Percentiles rank a stretch among this genome's conserved stretches.
Conservation (phyloP, 2,113 vertebrate species). For the Xiphias gladius region DNA sequence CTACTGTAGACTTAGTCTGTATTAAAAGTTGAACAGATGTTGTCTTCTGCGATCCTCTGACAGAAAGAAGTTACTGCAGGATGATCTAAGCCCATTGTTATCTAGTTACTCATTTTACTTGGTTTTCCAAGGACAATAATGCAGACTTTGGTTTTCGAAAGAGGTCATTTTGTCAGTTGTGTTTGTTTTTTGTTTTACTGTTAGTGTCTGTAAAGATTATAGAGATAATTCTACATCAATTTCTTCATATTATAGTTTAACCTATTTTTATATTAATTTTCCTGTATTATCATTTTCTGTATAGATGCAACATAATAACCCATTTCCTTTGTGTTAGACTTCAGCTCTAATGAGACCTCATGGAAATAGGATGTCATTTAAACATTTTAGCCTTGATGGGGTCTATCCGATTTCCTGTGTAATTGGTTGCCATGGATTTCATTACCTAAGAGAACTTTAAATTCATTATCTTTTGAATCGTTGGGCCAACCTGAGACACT, state of each 20-base stretch:
- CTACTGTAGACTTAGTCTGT: conserved; percentile 19
- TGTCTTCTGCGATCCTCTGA: conserved; percentile 24
- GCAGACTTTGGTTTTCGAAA: not conserved
- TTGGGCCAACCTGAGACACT: conserved; percentile 43
- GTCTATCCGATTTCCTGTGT: conserved; percentile 37
- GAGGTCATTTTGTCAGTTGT: not conserved
- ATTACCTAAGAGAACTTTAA: conserved; percentile 57
- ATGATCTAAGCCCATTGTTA: not conserved
- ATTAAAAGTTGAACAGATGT: conserved; percentile 41
- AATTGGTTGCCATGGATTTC: conserved; percentile 52
- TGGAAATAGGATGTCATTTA: conserved; percentile 55
- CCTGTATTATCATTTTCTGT: not conserved
- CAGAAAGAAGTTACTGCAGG: conserved; percentile 2
- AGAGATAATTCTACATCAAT: not conserved
- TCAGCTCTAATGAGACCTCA: conserved; percentile 33
- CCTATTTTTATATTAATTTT: not conserved
- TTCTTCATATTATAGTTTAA: not conserved
- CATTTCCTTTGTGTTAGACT: conserved; percentile 24
- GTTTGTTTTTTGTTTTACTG: too few species aligned
- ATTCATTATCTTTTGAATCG: conserved; percentile 48
- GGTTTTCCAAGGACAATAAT: not conserved
- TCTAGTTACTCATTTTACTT: not conserved
- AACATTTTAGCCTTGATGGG: conserved; percentile 44
- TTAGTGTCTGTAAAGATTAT: not conserved
- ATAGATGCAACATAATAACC: conserved; percentile 30